These are phyloP conservation scores for Leptonema lineaticorne DNA, from an alignment of 1,140 invertebrate genomes.

Conservation along the genomic window DNA sequence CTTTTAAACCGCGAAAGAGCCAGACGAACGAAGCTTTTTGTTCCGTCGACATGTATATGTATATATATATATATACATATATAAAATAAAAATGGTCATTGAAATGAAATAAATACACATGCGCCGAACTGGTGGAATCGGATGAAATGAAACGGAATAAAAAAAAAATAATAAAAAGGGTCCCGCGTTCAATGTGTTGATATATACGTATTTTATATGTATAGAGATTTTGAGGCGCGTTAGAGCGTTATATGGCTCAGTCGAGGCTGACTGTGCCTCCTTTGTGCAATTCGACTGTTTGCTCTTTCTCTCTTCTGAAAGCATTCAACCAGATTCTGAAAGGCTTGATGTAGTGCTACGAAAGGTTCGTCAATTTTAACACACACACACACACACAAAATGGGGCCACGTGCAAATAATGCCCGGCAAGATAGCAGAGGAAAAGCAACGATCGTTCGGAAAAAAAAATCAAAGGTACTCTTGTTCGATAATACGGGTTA, in stretches of 20 bases:
- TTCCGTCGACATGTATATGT: no score
- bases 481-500: no score
- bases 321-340: background rate
- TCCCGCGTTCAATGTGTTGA: background rate
- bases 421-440: no score
- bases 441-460: no score
- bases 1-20: background rate
- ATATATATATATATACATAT: no score
- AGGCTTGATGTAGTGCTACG: background rate
- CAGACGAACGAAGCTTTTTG: background rate
- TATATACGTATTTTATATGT: background rate
- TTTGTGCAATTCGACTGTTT: constrained; percentile 14
- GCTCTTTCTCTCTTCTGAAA: background rate
- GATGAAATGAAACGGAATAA: no score
- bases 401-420: background rate
- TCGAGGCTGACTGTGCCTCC: no score
- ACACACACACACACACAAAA: background rate
- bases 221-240: background rate
- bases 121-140: no score
- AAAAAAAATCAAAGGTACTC: no score
- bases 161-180: background rate
- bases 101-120: no score
- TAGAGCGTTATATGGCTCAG: background rate
- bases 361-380: no score
- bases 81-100: no score